Evolutionary conservation across 1,140 invertebrate species (phyloP).

Genomic region (Drosophila santomea): DNA sequence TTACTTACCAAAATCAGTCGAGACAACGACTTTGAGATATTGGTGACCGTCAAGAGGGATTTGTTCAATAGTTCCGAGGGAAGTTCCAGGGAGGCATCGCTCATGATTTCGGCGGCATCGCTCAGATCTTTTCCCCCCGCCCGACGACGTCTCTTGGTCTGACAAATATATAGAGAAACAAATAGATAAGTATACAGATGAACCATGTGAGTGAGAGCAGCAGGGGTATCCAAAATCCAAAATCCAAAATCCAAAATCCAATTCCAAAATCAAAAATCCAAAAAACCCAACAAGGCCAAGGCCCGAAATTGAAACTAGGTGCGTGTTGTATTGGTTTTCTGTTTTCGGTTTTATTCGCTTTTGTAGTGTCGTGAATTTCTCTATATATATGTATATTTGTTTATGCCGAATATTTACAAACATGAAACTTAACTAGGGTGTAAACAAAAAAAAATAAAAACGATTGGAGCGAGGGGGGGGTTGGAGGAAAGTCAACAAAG

Average conservation of each 20-base stretch:
- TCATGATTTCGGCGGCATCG: constrained; percentile 89
- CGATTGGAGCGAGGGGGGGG: constrained; percentile 8
- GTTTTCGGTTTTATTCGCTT: constrained; percentile 43
- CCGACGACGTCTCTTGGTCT: constrained; percentile 45
- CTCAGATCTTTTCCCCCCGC: constrained; percentile 81
- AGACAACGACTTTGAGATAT: constrained; percentile 88
- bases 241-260: background rate
- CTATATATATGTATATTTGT: constrained; percentile 29
- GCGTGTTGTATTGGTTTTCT: constrained; percentile 1
- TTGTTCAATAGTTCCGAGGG: constrained; percentile 89
- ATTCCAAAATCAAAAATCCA: background rate
- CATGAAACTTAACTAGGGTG: constrained; percentile 73
- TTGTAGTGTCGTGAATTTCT: constrained; percentile 25
- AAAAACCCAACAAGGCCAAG: constrained; percentile 11
- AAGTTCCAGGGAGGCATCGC: constrained; percentile 87
- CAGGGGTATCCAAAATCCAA: background rate
- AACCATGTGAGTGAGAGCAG: constrained; percentile 36
- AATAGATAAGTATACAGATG: constrained; percentile 3
- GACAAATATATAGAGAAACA: constrained; percentile 15
- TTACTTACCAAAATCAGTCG: constrained; percentile 88
- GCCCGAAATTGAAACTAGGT: constrained; percentile 23
- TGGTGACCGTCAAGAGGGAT: constrained; percentile 89
- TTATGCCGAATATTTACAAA: constrained; percentile 77
- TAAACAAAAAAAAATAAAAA: constrained; percentile 48
- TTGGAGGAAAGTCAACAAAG: constrained; percentile 5